Evolutionary conservation across 2,797 vertebrate species (phyloP), one percentile per base, ranked within the genome.

Genomic region (Chaenodraco wilsoni): DNA sequence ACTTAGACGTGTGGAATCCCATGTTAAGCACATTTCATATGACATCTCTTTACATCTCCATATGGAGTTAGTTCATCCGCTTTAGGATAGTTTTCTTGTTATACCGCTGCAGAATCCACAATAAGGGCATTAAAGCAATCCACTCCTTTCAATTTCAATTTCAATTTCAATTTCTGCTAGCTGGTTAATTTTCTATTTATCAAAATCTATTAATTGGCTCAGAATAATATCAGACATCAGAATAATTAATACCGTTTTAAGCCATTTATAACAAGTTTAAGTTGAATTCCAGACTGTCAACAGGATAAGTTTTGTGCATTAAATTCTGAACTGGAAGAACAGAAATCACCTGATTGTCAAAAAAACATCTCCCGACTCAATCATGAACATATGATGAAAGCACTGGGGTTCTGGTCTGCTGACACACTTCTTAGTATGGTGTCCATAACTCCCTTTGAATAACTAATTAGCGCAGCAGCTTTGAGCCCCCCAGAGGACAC

Each of bases 391-490:
- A 56, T 56, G 19, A 77, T 79, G 51, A 40, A 77, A 66, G 57
- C 19, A 27, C n/a, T n/a, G n/a, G n/a, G n/a, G n/a, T n/a, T n/a
- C n/a, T n/a, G n/a, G n/a, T n/a, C n/a, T n/a, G n/a, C n/a, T n/a
- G n/a, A n/a, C n/a, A n/a, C n/a, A n/a, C 48, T 70, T 71, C 65
- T 78, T 62, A 75, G 64, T 49, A 75, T 13, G 76, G 74, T 46
- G 46, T 68, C 82, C 46, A 59, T 65, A 74, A 78, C 61, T 59
- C 37, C 27, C 17, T 59, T 62, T 78, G 74, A 82, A 73, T 81
- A 74, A 77, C 63, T 82, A 78, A 88, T 92, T 88, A 82, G 77
- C 27, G 66, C 40, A 0, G 72, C 51, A 71, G 75, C 73, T 61
- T 64, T 19, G 61, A 85, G 68, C 59, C 63, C 75, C 58, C 65